These are phyloP conservation scores for Pipra filicauda DNA, from an alignment of 2,113 vertebrate genomes.

Conservation along the genomic window DNA sequence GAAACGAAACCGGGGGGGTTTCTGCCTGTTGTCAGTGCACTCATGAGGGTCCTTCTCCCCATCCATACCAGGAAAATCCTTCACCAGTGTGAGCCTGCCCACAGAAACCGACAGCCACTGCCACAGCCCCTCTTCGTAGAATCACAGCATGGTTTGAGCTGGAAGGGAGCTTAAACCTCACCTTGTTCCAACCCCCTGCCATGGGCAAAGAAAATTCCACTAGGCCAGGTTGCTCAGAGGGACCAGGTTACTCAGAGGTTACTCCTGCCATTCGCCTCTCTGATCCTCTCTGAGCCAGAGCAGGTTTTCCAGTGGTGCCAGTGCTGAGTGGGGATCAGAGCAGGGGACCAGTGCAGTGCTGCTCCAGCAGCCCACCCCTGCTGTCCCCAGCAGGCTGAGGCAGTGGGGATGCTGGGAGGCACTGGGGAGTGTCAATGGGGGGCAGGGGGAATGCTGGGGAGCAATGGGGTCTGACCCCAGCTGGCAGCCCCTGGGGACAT, in stretches of 20 bases:
- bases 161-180: background rate
- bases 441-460: background rate
- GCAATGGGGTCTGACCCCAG: background rate
- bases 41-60: background rate
- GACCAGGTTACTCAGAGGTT: background rate
- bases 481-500: background rate
- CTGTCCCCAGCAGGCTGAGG: background rate
- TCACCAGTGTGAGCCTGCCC: fast-evolving
- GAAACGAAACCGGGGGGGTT: fast-evolving
- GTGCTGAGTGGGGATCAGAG: background rate
- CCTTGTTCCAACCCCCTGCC: background rate
- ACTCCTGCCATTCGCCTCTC: background rate
- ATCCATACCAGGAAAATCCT: fast-evolving
- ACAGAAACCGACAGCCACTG: fast-evolving
- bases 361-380: background rate
- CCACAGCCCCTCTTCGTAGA: background rate
- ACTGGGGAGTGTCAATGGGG: background rate
- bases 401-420: background rate
- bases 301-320: background rate
- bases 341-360: background rate
- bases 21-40: background rate
- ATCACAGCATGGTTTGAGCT: background rate
- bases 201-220: background rate
- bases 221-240: background rate
- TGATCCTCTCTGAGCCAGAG: background rate